phyloP scores from a whole-genome alignment of 2,888 invertebrate genomes.

The Cheiracanthium punctorium region DNA sequence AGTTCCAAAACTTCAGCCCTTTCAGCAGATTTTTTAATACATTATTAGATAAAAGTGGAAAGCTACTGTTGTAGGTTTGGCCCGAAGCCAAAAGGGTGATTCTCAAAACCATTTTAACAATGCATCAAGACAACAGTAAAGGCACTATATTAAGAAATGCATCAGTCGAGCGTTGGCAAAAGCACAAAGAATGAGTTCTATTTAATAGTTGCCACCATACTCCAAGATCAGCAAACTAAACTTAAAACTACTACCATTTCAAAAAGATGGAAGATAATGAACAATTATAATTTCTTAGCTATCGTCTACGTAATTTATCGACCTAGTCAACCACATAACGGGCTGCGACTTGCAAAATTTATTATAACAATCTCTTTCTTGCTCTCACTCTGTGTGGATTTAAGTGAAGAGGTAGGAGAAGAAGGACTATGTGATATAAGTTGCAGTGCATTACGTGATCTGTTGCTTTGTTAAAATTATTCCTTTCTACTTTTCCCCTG shows the following conservation, averaged over 20 bases:
- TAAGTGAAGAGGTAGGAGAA: too few species aligned
- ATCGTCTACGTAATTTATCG: conserved; percentile 24
- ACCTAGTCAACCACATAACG: conserved; percentile 18
- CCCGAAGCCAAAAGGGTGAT: conserved; percentile 66
- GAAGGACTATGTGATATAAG: too few species aligned
- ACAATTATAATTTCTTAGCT: conserved; percentile 34
- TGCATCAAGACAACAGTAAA: conserved; percentile 68
- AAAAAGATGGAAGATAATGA: conserved; percentile 24
- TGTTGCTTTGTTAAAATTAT: too few species aligned
- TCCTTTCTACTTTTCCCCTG: too few species aligned
- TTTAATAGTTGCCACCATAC: conserved; percentile 54
- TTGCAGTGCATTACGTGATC: too few species aligned
- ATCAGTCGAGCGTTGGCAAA: conserved; percentile 38
- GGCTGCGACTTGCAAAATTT: conserved; percentile 1
- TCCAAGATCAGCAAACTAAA: too few species aligned
- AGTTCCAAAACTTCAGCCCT: conserved; percentile 59
- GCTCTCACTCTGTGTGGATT: too few species aligned
- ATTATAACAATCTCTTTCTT: not conserved
- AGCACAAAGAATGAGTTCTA: conserved; percentile 61
- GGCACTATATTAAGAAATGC: conserved; percentile 67
- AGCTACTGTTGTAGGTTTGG: conserved; percentile 69
- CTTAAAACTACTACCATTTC: conserved; percentile 64
- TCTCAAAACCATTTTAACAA: conserved; percentile 67
- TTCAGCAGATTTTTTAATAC: conserved; percentile 71
- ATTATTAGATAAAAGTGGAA: conserved; percentile 71